Evolutionary conservation across 2,888 invertebrate genomes (phyloP), one percentile per base, ranked within the genome.

Genomic region (Lasioglossum zephyrum): DNA sequence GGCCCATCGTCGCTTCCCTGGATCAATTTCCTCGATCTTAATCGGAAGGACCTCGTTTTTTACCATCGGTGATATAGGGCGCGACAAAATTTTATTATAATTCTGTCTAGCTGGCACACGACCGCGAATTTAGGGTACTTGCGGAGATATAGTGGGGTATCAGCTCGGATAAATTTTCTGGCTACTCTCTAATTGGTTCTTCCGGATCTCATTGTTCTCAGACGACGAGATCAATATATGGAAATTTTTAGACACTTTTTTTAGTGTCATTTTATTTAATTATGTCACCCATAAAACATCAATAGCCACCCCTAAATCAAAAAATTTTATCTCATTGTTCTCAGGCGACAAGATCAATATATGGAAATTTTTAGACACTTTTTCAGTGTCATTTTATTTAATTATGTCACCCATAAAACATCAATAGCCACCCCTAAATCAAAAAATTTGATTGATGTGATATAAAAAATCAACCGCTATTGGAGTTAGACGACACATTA

Each of bases 1-100:
- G 26, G 18, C 13, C 82, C 44, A 47, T 81, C 69, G 81, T 81
- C 81, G 81, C 47, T 39, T 72, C 4, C 69, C 39, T n/a, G 39
- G 31, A 53, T 66, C 41, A 63, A 47, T 66, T 63, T 47, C 39
- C 18, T 60, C 57, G 60, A 74, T 63, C 75, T 16, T 9, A 63
- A 74, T 74, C 63, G 47, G n/a, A 18, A 3, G 57, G n/a, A 70
- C 39, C 36, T 41, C 70, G 70, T 70, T 41, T 70, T 70, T 63
- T n/a, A n/a, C 16, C 16, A 22, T 6, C 13, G 41, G 39, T 70
- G 70, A 70, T 69, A 69, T 39, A 69, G 9, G 1, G 22, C 39
- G 39, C 69, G 22, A 36, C 13, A 39, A 36, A 39, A 39, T 69
- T 69, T 69, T 69, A 69, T 69, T 39, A 39, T 69, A 69, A 69